Conservation (phyloP, 2,888 invertebrate species). For the Ypsolopha sequella region DNA sequence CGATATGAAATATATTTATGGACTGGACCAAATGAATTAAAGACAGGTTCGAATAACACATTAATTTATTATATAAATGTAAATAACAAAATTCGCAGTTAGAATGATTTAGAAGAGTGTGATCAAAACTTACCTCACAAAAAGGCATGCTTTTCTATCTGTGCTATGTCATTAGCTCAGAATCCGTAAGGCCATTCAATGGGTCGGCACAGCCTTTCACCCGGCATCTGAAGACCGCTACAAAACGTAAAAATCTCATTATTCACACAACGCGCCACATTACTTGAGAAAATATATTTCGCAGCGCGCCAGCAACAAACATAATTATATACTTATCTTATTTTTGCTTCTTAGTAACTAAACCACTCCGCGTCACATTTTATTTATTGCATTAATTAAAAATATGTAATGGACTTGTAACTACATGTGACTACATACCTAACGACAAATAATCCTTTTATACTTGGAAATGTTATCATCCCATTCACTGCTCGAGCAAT, state of each 20-base stretch:
- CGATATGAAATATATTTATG: too few relatives aligned
- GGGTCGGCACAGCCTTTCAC: slow-evolving; percentile 29
- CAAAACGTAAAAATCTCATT: slow-evolving; percentile 57
- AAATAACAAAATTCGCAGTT: slow-evolving; percentile 41
- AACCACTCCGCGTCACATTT: slow-evolving; percentile 14
- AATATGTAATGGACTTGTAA: slow-evolving; percentile 36
- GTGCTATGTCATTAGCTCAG: slow-evolving; percentile 25
- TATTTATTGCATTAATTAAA: slow-evolving; percentile 6
- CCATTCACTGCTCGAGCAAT: too few relatives aligned
- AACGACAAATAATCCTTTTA: too few relatives aligned
- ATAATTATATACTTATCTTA: slow-evolving; percentile 38
- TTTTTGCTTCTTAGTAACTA: slow-evolving; percentile 10
- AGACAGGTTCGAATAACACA: too few relatives aligned
- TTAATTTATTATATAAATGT: too few relatives aligned
- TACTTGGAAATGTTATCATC: too few relatives aligned
- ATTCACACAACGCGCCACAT: slow-evolving; percentile 39
- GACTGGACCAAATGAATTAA: too few relatives aligned
- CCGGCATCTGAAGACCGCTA: slow-evolving; percentile 55
- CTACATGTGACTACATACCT: slow-evolving; percentile 28
- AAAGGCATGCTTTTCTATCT: slow-evolving; percentile 21
- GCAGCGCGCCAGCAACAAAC: slow-evolving; percentile 31
- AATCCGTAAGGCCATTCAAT: slow-evolving; percentile 22
- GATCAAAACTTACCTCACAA: slow-evolving; percentile 41
- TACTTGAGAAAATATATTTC: slow-evolving; percentile 23
- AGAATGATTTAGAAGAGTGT: slow-evolving; percentile 13